These are phyloP conservation scores for Gymnosoma rotundatum DNA, from an alignment of 2,888 invertebrate species.

Conservation along the genomic window DNA sequence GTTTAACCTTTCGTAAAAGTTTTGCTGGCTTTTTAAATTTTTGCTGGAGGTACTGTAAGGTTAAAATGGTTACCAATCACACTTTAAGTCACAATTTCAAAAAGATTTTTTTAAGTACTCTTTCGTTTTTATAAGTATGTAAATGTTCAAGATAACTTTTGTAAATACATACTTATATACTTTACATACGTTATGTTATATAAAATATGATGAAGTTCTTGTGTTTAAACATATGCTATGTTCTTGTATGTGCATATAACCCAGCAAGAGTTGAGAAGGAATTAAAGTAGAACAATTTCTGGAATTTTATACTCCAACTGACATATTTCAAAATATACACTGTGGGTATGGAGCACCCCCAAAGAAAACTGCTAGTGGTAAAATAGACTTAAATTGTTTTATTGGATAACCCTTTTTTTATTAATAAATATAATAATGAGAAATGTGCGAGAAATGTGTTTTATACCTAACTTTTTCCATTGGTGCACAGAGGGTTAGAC, in stretches of 20 bases:
- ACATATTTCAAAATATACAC: no score
- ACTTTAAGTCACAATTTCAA: not conserved
- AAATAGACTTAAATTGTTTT: no score
- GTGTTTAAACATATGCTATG: not conserved
- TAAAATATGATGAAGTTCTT: conserved; percentile 7
- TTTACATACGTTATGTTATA: not conserved
- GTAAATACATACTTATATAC: not conserved
- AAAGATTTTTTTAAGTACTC: conserved; percentile 9
- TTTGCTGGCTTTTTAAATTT: not conserved
- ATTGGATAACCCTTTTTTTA: no score
- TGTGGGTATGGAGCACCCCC: no score
- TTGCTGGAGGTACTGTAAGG: conserved; percentile 12
- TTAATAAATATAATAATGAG: no score
- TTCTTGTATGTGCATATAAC: not conserved
- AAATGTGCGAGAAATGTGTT: no score
- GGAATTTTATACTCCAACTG: no score
- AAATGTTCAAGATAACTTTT: conserved; percentile 48
- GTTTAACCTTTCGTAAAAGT: not conserved
- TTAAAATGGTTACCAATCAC: conserved; percentile 32
- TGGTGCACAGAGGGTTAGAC: no score
- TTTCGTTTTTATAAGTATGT: not conserved
- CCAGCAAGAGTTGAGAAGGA: no score
- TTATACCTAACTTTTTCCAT: no score
- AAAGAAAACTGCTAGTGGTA: no score
- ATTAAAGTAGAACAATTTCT: no score